Conservation (phyloP, 2,797 vertebrate genomes). For the Schizopygopsis malacanthus region DNA sequence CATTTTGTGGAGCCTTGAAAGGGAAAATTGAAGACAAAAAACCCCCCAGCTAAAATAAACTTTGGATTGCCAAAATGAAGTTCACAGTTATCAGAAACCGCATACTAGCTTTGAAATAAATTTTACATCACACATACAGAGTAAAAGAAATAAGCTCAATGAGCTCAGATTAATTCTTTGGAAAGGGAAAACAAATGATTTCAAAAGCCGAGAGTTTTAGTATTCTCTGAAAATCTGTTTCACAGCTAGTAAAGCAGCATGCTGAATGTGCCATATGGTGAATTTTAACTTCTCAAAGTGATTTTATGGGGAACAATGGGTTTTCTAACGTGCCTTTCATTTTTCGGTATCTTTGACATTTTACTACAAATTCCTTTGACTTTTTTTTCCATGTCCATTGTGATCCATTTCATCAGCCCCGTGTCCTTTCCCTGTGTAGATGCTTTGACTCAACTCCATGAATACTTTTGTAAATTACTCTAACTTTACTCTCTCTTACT, state of each 20-base stretch:
- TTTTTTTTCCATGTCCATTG: constrained; percentile 46
- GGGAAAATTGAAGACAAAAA: neutral
- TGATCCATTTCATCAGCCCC: constrained; percentile 40
- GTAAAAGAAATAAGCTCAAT: neutral
- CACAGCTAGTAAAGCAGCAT: constrained; percentile 20
- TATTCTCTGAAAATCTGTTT: constrained; percentile 6
- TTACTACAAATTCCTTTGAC: neutral
- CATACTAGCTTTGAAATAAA: constrained; percentile 3
- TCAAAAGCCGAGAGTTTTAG: constrained; percentile 10
- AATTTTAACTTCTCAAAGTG: constrained; percentile 18
- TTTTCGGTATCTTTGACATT: constrained; percentile 29
- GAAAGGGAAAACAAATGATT: neutral
- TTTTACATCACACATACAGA: neutral
- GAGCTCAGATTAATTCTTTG: constrained; percentile 15
- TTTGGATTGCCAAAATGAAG: neutral
- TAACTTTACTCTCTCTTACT: constrained; percentile 84
- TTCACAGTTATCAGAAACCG: neutral
- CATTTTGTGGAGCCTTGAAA: constrained; percentile 8
- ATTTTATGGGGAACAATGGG: constrained; percentile 24
- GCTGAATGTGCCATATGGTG: constrained; percentile 23
- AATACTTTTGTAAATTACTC: constrained; percentile 66
- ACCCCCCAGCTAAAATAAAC: neutral
- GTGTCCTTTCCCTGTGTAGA: constrained; percentile 39
- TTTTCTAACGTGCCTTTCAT: constrained; percentile 26
- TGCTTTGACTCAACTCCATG: constrained; percentile 39